Conservation (phyloP, 2,113 vertebrate genomes). For the Hemichromis elongatus region DNA sequence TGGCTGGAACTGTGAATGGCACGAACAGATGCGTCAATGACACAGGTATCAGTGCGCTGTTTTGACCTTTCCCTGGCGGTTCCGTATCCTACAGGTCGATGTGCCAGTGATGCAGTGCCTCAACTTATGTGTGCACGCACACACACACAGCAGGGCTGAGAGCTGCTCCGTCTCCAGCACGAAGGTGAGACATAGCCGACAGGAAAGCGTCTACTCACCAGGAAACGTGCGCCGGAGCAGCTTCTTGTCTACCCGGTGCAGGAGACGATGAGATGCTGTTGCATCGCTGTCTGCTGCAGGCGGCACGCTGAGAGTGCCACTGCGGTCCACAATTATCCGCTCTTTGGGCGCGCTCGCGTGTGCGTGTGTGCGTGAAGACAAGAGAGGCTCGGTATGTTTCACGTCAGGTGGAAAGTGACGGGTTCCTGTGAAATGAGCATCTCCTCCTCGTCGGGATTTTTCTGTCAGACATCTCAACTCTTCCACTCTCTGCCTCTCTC, state of each 20-base stretch:
- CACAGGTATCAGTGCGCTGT: background rate
- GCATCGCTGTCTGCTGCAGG: constrained; percentile 46
- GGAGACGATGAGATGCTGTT: constrained; percentile 36
- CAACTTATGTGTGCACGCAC: background rate
- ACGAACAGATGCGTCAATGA: constrained; percentile 24
- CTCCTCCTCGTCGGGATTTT: constrained; percentile 10
- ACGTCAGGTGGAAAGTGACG: constrained; percentile 25
- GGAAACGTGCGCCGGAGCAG: background rate
- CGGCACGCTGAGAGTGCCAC: constrained; percentile 22
- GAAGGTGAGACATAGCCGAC: background rate
- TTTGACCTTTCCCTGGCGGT: constrained; percentile 33
- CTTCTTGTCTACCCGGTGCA: background rate
- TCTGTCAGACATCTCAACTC: constrained; percentile 42
- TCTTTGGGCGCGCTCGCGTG: background rate
- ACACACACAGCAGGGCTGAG: background rate
- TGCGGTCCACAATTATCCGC: constrained; percentile 55
- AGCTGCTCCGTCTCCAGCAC: background rate
- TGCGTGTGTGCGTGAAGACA: background rate
- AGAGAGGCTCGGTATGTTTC: background rate
- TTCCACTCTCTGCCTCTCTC: background rate
- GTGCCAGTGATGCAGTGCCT: constrained; percentile 14
- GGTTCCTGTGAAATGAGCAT: constrained; percentile 29
- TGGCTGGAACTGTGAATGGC: background rate
- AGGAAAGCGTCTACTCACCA: constrained; percentile 36
- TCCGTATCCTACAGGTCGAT: constrained; percentile 33